Evolutionary conservation across 2,888 invertebrate species (phyloP).

Genomic region (Agrilus biguttatus): DNA sequence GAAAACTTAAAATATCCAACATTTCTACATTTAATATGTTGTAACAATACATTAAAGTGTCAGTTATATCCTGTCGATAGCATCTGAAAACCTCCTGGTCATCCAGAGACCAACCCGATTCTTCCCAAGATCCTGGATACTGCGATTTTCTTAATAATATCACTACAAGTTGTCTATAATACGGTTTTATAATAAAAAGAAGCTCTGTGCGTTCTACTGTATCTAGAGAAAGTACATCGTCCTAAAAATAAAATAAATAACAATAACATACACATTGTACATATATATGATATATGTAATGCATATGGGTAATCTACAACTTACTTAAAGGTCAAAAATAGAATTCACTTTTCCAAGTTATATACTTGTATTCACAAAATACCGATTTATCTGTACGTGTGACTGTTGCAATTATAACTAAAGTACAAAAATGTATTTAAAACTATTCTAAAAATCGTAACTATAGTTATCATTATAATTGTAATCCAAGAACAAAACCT

Average conservation of each 20-base stretch:
- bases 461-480: no score
- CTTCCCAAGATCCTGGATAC: conserved; percentile 41
- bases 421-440: no score
- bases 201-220: conserved; percentile 32
- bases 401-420: no score
- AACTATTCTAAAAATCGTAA: no score
- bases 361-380: no score
- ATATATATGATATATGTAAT: no score
- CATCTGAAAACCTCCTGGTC: conserved; percentile 78
- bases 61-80: conserved; percentile 28
- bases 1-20: conserved; percentile 51
- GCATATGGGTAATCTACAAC: no score
- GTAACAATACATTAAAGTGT: conserved; percentile 61
- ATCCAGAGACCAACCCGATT: conserved; percentile 46
- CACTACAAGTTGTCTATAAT: conserved; percentile 65
- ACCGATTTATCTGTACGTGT: no score
- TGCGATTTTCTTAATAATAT: conserved; percentile 68
- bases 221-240: conserved; percentile 43
- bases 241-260: conserved; percentile 34
- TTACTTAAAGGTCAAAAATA: no score
- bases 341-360: no score
- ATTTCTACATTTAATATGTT: conserved; percentile 64
- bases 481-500: no score
- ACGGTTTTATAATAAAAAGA: conserved; percentile 50
- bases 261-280: not conserved